These are phyloP conservation scores for Matsumurasca onukii DNA, from an alignment of 1,140 invertebrate genomes.

Conservation along the genomic window DNA sequence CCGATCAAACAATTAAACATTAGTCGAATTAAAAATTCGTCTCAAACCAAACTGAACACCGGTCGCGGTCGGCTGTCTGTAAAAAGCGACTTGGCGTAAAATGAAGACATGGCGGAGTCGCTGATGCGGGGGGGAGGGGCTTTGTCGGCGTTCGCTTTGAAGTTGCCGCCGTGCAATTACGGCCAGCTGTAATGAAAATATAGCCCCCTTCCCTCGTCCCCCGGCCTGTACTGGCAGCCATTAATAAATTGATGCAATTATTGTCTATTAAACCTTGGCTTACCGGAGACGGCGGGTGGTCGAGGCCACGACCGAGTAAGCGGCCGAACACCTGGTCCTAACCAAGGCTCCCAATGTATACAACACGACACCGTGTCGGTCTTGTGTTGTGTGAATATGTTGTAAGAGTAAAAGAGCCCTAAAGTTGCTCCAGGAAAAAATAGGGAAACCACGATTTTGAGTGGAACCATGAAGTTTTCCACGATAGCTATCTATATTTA, in stretches of 20 bases:
- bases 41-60: too few species aligned
- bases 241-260: slow-evolving; percentile 28
- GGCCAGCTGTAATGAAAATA: slow-evolving; percentile 21
- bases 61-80: not conserved
- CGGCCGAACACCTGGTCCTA: too few species aligned
- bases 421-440: too few species aligned
- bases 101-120: slow-evolving; percentile 19
- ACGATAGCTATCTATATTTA: too few species aligned
- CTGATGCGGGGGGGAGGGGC: not conserved
- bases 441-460: too few species aligned
- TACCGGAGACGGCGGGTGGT: not conserved
- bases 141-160: slow-evolving; percentile 21
- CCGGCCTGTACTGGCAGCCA: not conserved
- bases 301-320: not conserved
- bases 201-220: slow-evolving; percentile 10
- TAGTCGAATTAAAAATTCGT: not conserved
- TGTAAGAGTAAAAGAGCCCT: too few species aligned
- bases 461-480: too few species aligned
- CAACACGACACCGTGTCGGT: too few species aligned
- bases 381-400: too few species aligned
- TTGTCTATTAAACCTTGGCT: slow-evolving; percentile 19
- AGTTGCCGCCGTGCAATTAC: slow-evolving; percentile 14
- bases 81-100: slow-evolving; percentile 21
- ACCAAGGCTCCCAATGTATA: too few species aligned
- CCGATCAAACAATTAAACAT: not conserved